Conservation (phyloP, 2,113 vertebrate species). For the Aegithalos caudatus region DNA sequence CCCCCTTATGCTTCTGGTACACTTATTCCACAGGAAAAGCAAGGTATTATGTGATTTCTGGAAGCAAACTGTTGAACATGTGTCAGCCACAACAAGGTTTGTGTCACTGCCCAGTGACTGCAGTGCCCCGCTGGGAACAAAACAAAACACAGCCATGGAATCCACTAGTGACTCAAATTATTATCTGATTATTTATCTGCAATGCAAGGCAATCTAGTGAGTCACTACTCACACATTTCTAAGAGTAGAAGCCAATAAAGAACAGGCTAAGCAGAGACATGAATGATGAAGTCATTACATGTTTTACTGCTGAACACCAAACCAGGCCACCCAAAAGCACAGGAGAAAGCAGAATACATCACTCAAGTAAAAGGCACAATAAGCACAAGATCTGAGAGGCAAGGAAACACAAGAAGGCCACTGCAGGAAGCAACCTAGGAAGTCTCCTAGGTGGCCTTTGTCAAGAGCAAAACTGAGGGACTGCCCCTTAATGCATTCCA, state of each 20-base stretch:
- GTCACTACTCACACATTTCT: background rate
- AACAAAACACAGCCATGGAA: background rate
- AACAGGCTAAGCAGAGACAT: rapidly evolving
- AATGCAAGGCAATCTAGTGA: background rate
- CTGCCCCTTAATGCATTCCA: background rate
- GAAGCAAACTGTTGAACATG: background rate
- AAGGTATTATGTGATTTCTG: background rate
- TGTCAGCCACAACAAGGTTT: background rate
- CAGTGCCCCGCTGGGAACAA: background rate
- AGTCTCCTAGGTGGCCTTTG: background rate
- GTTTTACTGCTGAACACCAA: background rate
- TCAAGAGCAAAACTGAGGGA: background rate
- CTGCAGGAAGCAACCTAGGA: background rate
- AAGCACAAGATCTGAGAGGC: background rate
- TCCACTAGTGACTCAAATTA: background rate
- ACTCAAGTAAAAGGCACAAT: background rate
- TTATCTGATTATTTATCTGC: background rate
- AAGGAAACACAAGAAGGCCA: background rate
- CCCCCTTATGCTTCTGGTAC: background rate
- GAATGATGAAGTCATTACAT: background rate
- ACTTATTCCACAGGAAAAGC: background rate
- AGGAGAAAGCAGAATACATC: background rate
- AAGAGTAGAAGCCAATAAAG: background rate
- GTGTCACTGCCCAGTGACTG: background rate
- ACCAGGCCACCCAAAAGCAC: background rate